These are phyloP conservation scores for Butastur rufipennis DNA, from an alignment of 2,113 vertebrate genomes.

Conservation along the genomic window DNA sequence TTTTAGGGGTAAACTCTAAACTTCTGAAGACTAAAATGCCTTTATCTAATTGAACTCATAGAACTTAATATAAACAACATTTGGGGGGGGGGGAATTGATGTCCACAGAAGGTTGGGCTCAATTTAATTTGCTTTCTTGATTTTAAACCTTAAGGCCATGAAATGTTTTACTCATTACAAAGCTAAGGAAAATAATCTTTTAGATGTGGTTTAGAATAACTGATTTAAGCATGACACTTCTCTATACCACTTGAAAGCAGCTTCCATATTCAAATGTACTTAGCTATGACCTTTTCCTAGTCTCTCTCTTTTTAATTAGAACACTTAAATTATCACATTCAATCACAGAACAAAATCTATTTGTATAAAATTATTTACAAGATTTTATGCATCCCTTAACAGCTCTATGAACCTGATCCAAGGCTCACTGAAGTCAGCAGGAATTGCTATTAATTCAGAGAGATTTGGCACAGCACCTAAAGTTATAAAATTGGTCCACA, in stretches of 20 bases:
- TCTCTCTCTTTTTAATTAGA: constrained; percentile 52
- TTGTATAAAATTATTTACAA: constrained; percentile 54
- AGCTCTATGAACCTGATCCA: neutral
- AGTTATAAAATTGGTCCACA: neutral
- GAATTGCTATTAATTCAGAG: constrained; percentile 24
- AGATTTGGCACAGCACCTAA: neutral
- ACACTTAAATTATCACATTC: constrained; percentile 47
- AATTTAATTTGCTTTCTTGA: neutral
- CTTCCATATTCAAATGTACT: constrained; percentile 54
- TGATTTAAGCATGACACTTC: neutral
- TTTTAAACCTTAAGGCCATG: neutral
- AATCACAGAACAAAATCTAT: constrained; percentile 62
- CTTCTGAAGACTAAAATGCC: neutral
- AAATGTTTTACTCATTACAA: neutral
- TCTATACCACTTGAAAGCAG: constrained; percentile 16
- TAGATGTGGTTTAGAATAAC: neutral
- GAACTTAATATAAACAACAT: neutral
- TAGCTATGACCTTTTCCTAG: constrained; percentile 55
- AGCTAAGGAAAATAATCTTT: neutral
- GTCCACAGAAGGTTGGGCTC: neutral
- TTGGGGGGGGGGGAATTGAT: rapidly evolving
- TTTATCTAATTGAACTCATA: neutral
- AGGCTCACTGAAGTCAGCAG: constrained; percentile 8
- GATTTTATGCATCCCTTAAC: constrained; percentile 25
- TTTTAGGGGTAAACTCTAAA: neutral